Conservation (phyloP, 2,113 vertebrate genomes). For the Electrona antarctica region DNA sequence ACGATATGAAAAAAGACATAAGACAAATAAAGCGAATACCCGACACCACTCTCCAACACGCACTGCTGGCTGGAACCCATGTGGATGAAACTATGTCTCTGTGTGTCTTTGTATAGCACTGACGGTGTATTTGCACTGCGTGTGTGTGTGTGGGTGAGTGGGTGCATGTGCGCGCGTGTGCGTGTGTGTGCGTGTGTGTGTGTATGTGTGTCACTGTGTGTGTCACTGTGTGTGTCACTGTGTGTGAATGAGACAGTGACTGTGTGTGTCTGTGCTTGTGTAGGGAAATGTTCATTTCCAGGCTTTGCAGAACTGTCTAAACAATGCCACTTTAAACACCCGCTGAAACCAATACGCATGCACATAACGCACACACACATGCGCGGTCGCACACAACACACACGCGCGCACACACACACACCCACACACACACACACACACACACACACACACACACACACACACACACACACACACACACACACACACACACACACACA, state of each 20-base stretch:
- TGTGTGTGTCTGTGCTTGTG: not conserved
- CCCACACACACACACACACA: not conserved
- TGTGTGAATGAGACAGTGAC: slow-evolving; percentile 14
- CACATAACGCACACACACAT: not conserved
- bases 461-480: slow-evolving; percentile 22
- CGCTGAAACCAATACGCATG: not conserved
- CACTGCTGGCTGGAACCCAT: slow-evolving; percentile 33
- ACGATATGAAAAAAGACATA: slow-evolving; percentile 9
- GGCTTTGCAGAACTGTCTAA: slow-evolving; percentile 50
- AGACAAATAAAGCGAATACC: slow-evolving; percentile 31
- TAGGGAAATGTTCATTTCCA: slow-evolving; percentile 29
- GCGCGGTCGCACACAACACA: not conserved
- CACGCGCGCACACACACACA: not conserved
- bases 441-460: slow-evolving; percentile 3
- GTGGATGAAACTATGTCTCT: not conserved
- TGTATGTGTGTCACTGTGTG: slow-evolving; percentile 20
- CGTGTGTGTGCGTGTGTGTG: slow-evolving; percentile 16
- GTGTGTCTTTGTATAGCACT: not conserved
- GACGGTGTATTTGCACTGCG: not conserved
- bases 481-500: slow-evolving; percentile 12
- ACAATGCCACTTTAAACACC: slow-evolving; percentile 61
- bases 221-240: slow-evolving; percentile 14
- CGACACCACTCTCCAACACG: slow-evolving; percentile 40
- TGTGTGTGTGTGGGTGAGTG: slow-evolving; percentile 7
- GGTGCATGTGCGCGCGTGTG: not conserved